phyloP scores from a whole-genome alignment of 2,888 invertebrate species.

The Yponomeuta evonymella region DNA sequence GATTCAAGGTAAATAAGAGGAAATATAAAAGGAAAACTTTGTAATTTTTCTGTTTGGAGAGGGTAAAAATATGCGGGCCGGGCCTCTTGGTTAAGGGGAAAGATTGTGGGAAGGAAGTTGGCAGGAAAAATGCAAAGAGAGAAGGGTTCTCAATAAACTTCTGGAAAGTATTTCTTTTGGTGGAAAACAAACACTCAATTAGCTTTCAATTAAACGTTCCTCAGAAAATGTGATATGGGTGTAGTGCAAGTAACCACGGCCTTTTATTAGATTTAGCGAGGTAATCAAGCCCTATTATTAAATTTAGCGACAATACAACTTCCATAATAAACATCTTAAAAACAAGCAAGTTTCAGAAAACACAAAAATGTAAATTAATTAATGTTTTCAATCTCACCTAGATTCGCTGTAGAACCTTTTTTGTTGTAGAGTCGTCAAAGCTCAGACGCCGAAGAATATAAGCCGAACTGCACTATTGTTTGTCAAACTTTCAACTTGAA shows the following conservation, averaged over 20 bases:
- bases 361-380: not conserved
- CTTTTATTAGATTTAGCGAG: not conserved
- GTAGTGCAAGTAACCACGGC: too few relatives aligned
- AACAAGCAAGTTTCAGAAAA: not conserved
- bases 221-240: not conserved
- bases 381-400: not conserved
- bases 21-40: conserved; percentile 10
- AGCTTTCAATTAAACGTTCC: not conserved
- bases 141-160: conserved; percentile 13
- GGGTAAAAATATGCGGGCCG: conserved; percentile 11
- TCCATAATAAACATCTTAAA: not conserved
- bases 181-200: not conserved
- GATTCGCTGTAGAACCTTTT: not conserved
- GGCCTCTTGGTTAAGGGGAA: not conserved
- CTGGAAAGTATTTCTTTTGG: not conserved
- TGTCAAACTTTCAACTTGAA: conserved; percentile 11
- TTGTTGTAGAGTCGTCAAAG: not conserved
- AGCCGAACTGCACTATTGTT: conserved; percentile 12
- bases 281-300: not conserved
- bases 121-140: conserved; percentile 6
- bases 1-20: conserved; percentile 2
- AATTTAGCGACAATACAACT: not conserved
- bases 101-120: conserved; percentile 9
- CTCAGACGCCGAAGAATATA: not conserved
- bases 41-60: conserved; percentile 8